Conservation (phyloP, 2,113 vertebrate species). For the Nibea coibor region DNA sequence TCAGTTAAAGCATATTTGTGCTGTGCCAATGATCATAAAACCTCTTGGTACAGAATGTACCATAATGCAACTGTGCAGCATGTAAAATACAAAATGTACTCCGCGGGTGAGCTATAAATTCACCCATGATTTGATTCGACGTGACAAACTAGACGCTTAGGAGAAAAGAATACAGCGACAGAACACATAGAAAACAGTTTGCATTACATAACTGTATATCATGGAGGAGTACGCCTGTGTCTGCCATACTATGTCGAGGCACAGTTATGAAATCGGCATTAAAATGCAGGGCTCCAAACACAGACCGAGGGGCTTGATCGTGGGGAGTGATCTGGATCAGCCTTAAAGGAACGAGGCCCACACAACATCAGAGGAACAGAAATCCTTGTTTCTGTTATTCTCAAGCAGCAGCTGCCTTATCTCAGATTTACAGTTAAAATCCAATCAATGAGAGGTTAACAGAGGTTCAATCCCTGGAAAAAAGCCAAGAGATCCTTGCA, state of each 20-base stretch:
- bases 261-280: constrained; percentile 76
- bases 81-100: constrained; percentile 45
- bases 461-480: constrained; percentile 23
- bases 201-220: constrained; percentile 71
- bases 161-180: constrained; percentile 51
- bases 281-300: constrained; percentile 66
- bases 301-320: constrained; percentile 36
- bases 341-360: constrained; percentile 32
- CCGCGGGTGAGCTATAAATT: constrained; percentile 60
- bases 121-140: constrained; percentile 66
- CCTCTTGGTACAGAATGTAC: constrained; percentile 38
- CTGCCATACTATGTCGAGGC: constrained; percentile 59
- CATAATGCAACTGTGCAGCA: constrained; percentile 29
- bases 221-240: constrained; percentile 59
- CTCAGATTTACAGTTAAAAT: constrained; percentile 38
- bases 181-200: constrained; percentile 70
- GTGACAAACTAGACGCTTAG: constrained; percentile 68
- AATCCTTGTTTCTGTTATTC: constrained; percentile 16
- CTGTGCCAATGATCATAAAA: constrained; percentile 39
- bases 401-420: constrained; percentile 22
- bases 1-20: constrained; percentile 22
- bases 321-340: constrained; percentile 44
- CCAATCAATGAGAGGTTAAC: constrained; percentile 42
- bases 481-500: not conserved
- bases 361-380: constrained; percentile 26